A percentile compares a stretch with the other conserved stretches of the same genome.
These are phyloP conservation scores for Chelon labrosus DNA, from an alignment of 2,797 vertebrate species.

Conservation along the genomic window DNA sequence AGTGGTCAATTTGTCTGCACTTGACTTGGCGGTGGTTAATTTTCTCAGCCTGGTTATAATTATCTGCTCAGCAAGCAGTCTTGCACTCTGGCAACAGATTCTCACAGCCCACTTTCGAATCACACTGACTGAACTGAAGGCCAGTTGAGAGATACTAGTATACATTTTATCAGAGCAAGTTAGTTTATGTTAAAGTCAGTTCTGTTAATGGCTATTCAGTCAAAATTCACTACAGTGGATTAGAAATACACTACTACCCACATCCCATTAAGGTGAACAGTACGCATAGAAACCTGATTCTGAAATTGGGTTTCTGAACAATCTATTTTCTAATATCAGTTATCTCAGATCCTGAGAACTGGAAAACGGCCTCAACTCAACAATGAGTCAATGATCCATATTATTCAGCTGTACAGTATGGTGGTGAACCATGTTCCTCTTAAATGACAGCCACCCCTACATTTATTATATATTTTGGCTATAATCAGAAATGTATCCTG, in stretches of 20 bases:
- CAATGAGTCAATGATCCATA: constrained; percentile 20
- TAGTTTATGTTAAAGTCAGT: too few relatives aligned
- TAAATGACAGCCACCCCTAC: background rate
- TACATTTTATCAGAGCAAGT: background rate
- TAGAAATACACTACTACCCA: too few relatives aligned
- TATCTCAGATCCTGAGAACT: background rate
- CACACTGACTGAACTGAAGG: background rate
- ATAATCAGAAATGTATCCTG: background rate
- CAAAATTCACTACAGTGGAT: too few relatives aligned
- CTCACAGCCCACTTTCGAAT: background rate
- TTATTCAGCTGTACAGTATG: background rate
- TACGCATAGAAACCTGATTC: background rate
- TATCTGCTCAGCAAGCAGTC: background rate
- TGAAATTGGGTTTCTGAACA: background rate
- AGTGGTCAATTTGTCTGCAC: background rate
- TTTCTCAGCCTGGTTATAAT: background rate
- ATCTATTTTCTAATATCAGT: background rate
- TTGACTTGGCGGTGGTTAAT: background rate
- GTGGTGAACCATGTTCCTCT: background rate
- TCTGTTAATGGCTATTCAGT: too few relatives aligned
- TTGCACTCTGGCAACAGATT: background rate
- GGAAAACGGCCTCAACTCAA: constrained; percentile 14
- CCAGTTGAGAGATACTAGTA: background rate
- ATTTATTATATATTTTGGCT: background rate
- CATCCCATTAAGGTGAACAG: too few relatives aligned